phyloP scores from a whole-genome alignment of 2,113 vertebrate genomes.

The Malurus melanocephalus region DNA sequence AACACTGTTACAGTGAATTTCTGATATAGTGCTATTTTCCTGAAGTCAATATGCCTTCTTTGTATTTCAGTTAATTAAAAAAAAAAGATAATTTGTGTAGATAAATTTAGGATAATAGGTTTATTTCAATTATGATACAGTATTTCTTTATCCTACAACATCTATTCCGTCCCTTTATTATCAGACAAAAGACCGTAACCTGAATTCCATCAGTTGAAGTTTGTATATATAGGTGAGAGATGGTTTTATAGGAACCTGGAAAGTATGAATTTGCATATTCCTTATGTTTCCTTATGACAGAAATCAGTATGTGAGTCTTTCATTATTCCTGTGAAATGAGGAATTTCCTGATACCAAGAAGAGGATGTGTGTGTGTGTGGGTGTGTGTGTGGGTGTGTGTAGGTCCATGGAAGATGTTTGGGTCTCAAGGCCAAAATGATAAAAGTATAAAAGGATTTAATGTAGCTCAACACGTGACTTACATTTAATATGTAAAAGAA shows the following conservation, averaged over 20 bases:
- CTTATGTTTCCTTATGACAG: slow-evolving; percentile 60
- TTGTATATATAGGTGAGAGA: slow-evolving; percentile 72
- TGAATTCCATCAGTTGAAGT: slow-evolving; percentile 55
- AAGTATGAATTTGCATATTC: slow-evolving; percentile 64
- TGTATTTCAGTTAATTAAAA: slow-evolving; percentile 65
- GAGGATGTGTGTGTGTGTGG: not conserved
- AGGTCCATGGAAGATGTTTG: slow-evolving; percentile 1
- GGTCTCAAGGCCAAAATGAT: slow-evolving; percentile 27
- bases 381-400: not conserved
- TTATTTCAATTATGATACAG: slow-evolving; percentile 63
- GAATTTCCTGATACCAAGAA: slow-evolving; percentile 27
- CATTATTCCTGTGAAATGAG: slow-evolving; percentile 63
- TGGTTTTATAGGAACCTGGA: slow-evolving; percentile 66
- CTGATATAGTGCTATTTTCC: slow-evolving; percentile 73
- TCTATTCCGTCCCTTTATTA: slow-evolving; percentile 58
- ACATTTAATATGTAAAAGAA: slow-evolving; percentile 54
- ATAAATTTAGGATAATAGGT: slow-evolving; percentile 62
- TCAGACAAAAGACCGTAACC: slow-evolving; percentile 39
- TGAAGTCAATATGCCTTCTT: slow-evolving; percentile 67
- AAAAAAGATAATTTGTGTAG: slow-evolving; percentile 12
- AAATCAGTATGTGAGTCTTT: slow-evolving; percentile 45
- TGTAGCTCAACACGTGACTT: slow-evolving; percentile 21
- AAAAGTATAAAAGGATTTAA: slow-evolving; percentile 29
- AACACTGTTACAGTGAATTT: slow-evolving; percentile 68
- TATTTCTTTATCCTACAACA: slow-evolving; percentile 64